Conservation (phyloP, 2,888 invertebrate species). For the Drosophila meridionalis region DNA sequence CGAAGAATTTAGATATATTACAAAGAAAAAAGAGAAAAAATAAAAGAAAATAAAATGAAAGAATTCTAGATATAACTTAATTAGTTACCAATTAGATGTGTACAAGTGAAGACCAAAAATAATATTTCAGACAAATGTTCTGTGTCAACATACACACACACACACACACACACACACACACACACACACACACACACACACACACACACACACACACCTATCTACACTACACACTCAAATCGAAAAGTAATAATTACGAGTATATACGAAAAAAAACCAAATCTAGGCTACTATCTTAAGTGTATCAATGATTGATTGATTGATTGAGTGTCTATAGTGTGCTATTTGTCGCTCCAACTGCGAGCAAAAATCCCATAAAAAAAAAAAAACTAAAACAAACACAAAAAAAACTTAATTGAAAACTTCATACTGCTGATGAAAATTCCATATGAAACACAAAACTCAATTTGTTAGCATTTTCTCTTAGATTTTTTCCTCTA, state of each 20-base stretch:
- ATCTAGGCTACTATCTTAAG: constrained; percentile 52
- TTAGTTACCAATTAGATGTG: constrained; percentile 74
- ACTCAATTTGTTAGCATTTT: constrained; percentile 66
- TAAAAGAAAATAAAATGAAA: neutral
- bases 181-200: constrained; percentile 6
- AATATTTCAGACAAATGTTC: constrained; percentile 57
- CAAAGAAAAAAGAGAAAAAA: constrained; percentile 27
- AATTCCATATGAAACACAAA: constrained; percentile 33
- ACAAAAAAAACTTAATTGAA: constrained; percentile 29
- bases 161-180: constrained; percentile 17
- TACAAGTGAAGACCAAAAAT: constrained; percentile 79
- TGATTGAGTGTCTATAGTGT: constrained; percentile 55
- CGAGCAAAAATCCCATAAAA: constrained; percentile 41
- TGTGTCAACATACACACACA: constrained; percentile 50
- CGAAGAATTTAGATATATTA: constrained; percentile 64
- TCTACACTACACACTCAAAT: constrained; percentile 21
- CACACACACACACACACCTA: constrained; percentile 10
- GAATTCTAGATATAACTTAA: constrained; percentile 40
- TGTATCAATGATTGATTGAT: constrained; percentile 60
- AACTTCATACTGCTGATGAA: constrained; percentile 63
- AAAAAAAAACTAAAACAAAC: constrained; percentile 26
- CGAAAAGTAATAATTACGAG: constrained; percentile 61
- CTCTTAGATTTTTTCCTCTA: constrained; percentile 52
- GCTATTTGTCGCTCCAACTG: constrained; percentile 48
- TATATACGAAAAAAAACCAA: constrained; percentile 34